Conservation (phyloP, 2,113 vertebrate species). For the Paracanthobrama guichenoti region DNA sequence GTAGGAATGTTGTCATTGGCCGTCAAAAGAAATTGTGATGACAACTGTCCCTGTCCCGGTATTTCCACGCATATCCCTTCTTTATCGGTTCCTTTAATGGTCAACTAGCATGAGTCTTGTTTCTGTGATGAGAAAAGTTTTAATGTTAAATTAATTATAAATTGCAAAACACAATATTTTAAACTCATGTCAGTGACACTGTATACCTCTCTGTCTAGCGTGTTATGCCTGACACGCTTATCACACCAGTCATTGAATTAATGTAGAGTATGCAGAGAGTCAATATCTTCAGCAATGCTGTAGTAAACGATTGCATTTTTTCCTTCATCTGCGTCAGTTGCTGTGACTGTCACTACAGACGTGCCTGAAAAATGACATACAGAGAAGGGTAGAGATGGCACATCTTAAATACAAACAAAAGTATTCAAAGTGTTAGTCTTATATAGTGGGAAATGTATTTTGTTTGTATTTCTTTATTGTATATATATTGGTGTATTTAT, state of each 20-base stretch:
- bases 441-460: background rate
- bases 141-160: background rate
- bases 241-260: slow-evolving; percentile 77
- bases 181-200: background rate
- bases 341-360: slow-evolving; percentile 81
- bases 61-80: slow-evolving; percentile 74
- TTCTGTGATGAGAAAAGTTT: slow-evolving; percentile 68
- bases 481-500: too few relatives aligned
- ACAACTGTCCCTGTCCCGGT: slow-evolving; percentile 74
- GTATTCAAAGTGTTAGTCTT: background rate
- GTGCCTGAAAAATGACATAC: slow-evolving; percentile 71
- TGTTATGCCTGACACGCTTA: slow-evolving; percentile 74
- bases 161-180: background rate
- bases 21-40: slow-evolving; percentile 83
- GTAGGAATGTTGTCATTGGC: slow-evolving; percentile 93
- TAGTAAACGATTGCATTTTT: slow-evolving; percentile 81
- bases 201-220: slow-evolving; percentile 90
- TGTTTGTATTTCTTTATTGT: background rate
- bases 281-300: slow-evolving; percentile 76
- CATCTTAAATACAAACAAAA: background rate
- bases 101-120: slow-evolving; percentile 78
- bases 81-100: slow-evolving; percentile 79
- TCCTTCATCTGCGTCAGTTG: slow-evolving; percentile 83
- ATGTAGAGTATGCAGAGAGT: slow-evolving; percentile 81
- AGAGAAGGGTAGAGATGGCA: background rate